A percentile compares a stretch with the other conserved stretches of the same genome.
Evolutionary conservation across 2,797 vertebrate genomes (phyloP).

Genomic region (Sphaeramia orbicularis): DNA sequence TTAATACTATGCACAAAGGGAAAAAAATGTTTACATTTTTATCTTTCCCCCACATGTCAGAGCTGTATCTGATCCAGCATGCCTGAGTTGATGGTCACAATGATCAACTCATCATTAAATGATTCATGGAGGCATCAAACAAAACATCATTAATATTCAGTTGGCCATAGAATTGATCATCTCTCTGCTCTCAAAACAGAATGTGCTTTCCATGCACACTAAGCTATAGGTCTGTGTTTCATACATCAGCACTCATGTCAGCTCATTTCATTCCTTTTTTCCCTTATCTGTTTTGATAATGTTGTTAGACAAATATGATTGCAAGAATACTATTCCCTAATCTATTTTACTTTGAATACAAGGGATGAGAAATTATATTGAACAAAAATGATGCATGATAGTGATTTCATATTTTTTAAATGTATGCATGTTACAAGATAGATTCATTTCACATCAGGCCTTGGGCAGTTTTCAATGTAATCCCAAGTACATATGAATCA

Average conservation of each 20-base stretch:
- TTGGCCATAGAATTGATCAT: conserved; percentile 34
- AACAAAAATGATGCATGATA: neutral
- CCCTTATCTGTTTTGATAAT: neutral
- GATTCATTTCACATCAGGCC: neutral
- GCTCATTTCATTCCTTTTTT: conserved; percentile 5
- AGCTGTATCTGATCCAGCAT: conserved; percentile 35
- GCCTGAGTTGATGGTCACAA: conserved; percentile 35
- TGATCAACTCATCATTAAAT: conserved; percentile 35
- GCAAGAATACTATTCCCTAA: neutral
- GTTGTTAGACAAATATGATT: neutral
- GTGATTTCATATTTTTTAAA: neutral
- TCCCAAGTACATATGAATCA: neutral
- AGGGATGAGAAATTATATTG: neutral
- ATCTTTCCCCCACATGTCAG: conserved; percentile 20
- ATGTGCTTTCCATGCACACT: conserved; percentile 14
- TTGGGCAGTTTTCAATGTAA: neutral
- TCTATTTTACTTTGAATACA: conserved; percentile 1
- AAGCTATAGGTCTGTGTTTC: conserved; percentile 1
- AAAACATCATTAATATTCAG: conserved; percentile 55
- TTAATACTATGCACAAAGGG: conserved; percentile 19
- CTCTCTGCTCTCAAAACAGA: conserved; percentile 15
- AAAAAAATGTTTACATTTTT: conserved; percentile 4
- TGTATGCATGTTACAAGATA: conserved; percentile 10
- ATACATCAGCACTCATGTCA: conserved; percentile 1
- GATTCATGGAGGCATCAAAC: conserved; percentile 55